These are phyloP conservation scores for Augiades crinisus DNA, from an alignment of 2,888 invertebrate genomes.

Conservation along the genomic window DNA sequence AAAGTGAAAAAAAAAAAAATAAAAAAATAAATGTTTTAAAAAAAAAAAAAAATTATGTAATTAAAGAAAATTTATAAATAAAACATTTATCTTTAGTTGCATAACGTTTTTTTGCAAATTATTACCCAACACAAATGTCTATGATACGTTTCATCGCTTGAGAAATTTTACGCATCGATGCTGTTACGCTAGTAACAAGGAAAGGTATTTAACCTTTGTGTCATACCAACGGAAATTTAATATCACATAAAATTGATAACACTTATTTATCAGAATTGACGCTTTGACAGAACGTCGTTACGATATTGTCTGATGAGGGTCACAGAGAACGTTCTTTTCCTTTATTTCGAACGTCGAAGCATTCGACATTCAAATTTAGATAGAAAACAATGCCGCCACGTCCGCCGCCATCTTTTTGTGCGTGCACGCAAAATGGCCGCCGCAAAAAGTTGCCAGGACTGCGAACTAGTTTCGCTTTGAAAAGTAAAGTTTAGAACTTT, in stretches of 20 bases:
- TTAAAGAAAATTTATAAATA: no score
- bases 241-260: constrained; percentile 20
- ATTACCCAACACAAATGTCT: background rate
- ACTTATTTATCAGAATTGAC: constrained; percentile 9
- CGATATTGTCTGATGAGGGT: constrained; percentile 47
- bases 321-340: constrained; percentile 40
- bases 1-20: no score
- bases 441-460: constrained; percentile 41
- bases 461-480: constrained; percentile 39
- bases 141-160: background rate
- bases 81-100: background rate
- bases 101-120: background rate
- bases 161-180: background rate
- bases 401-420: constrained; percentile 42
- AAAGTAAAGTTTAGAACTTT: constrained; percentile 35
- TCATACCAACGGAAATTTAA: constrained; percentile 7
- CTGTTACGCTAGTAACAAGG: background rate
- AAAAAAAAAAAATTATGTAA: no score
- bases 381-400: constrained; percentile 35
- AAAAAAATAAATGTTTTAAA: no score
- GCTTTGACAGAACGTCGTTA: constrained; percentile 22
- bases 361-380: constrained; percentile 44
- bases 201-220: constrained; percentile 16
- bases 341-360: background rate
- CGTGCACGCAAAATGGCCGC: constrained; percentile 42